Evolutionary conservation across 2,888 invertebrate genomes (phyloP).

Genomic region (Syritta pipiens): DNA sequence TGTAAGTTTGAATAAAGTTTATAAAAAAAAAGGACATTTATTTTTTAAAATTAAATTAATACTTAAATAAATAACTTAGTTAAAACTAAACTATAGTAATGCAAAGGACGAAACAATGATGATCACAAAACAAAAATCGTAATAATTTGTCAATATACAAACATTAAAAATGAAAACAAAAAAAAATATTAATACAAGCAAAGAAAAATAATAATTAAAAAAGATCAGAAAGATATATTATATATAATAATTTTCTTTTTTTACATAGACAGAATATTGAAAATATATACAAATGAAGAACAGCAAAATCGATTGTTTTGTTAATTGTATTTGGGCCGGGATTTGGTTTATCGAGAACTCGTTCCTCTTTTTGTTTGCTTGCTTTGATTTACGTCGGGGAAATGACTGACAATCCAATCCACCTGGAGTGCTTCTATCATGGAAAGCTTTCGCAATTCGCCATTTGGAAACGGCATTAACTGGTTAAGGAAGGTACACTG

Average conservation of each 20-base stretch:
- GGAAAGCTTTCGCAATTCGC: too few relatives aligned
- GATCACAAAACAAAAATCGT: slow-evolving; percentile 53
- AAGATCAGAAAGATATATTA: slow-evolving; percentile 57
- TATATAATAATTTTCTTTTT: slow-evolving; percentile 65
- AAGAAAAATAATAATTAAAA: slow-evolving; percentile 15
- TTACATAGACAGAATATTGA: slow-evolving; percentile 69
- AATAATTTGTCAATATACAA: slow-evolving; percentile 58
- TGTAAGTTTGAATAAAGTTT: background rate
- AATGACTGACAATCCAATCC: too few relatives aligned
- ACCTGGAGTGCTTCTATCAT: too few relatives aligned
- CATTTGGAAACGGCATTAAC: too few relatives aligned
- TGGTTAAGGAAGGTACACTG: too few relatives aligned
- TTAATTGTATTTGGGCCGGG: background rate
- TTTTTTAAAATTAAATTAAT: slow-evolving; percentile 24
- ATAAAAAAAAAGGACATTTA: background rate
- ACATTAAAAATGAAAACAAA: slow-evolving; percentile 11
- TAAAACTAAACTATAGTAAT: slow-evolving; percentile 39
- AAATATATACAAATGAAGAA: slow-evolving; percentile 68
- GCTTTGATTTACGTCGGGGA: too few relatives aligned
- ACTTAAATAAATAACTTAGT: slow-evolving; percentile 32
- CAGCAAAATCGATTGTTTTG: slow-evolving; percentile 46
- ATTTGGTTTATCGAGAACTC: too few relatives aligned
- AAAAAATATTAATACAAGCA: slow-evolving; percentile 34
- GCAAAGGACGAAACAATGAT: slow-evolving; percentile 29
- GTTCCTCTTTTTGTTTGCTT: too few relatives aligned